These are phyloP conservation scores for Argyrosomus japonicus DNA, from an alignment of 2,113 vertebrate genomes.

Conservation along the genomic window DNA sequence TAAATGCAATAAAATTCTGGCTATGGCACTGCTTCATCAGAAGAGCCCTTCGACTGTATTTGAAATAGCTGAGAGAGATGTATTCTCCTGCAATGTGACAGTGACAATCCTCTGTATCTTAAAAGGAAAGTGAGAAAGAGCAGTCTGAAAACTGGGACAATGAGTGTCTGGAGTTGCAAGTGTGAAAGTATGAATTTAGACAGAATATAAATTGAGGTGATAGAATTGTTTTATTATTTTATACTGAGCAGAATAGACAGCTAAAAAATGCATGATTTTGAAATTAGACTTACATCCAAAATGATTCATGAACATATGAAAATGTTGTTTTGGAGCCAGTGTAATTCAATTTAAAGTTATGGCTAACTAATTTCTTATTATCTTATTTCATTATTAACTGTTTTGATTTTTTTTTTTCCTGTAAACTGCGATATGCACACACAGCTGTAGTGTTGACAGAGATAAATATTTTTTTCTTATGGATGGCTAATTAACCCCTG, in stretches of 20 bases:
- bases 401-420: conserved; percentile 1
- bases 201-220: background rate
- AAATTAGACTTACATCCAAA: background rate
- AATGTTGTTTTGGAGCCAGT: background rate
- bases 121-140: background rate
- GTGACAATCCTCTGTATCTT: background rate
- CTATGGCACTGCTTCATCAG: background rate
- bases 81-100: background rate
- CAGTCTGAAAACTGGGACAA: conserved; percentile 19
- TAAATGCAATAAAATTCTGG: background rate
- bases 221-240: background rate
- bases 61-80: conserved; percentile 7
- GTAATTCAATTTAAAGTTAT: background rate
- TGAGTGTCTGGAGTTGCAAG: background rate
- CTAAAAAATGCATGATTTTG: background rate
- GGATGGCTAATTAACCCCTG: conserved; percentile 18
- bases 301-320: background rate
- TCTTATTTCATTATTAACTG: background rate
- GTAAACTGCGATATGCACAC: background rate
- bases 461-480: background rate
- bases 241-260: background rate
- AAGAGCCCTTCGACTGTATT: background rate
- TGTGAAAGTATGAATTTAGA: conserved; percentile 4
- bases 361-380: background rate
- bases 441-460: background rate